Base-by-base conservation (phyloP, 2,113 vertebrate genomes). In the Zapornia atra region DNA sequence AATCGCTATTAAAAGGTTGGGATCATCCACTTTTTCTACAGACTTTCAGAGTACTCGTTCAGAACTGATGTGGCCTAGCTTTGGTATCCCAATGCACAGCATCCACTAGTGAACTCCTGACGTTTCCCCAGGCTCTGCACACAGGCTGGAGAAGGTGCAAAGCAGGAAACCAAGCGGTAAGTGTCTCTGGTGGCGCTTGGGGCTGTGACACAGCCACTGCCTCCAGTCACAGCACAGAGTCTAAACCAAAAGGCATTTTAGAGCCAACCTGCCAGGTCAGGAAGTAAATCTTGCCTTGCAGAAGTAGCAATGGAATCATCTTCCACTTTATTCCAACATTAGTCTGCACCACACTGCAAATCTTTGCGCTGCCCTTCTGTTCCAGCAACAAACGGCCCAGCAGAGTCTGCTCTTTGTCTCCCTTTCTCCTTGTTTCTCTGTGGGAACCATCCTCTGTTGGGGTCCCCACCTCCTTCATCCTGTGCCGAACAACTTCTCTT, bases 101-200 rank as follows among this genome's bases (percentile, higher is more conserved):
- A 28, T 65, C 44, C 61, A 38, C 3, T 2, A 1, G 0, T 2
- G 15, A 8, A 16, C 20, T 53, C 42, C 14, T 7, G 26, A 6
- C 6, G 33, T 13, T 36, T 77, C 48, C 3, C 4, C 3, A 12
- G 0, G 3, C 5, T 11, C 24, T 9, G 25, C 20, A 4, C 22
- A 25, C 0, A 3, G 57, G 18, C 28, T 68, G 57, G 31, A 34
- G n/a, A 26, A 1, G 10, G 12, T 14, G 31, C 2, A 25, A 20
- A 31, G 2, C 6, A 63, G 46, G 15, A 72, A 79, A 16, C 3
- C n/a, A 26, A 10, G 24, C 13, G 33, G 17, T 9, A n/a, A 53
- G 51, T 13, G n/a, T 16, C 48, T 22, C 36, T 8, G 5, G 15
- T 3, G 34, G 40, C 0, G 0, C 13, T 25, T 9, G 7, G 29